phyloP scores from a whole-genome alignment of 2,113 vertebrate genomes.

The Miniopterus natalensis region DNA sequence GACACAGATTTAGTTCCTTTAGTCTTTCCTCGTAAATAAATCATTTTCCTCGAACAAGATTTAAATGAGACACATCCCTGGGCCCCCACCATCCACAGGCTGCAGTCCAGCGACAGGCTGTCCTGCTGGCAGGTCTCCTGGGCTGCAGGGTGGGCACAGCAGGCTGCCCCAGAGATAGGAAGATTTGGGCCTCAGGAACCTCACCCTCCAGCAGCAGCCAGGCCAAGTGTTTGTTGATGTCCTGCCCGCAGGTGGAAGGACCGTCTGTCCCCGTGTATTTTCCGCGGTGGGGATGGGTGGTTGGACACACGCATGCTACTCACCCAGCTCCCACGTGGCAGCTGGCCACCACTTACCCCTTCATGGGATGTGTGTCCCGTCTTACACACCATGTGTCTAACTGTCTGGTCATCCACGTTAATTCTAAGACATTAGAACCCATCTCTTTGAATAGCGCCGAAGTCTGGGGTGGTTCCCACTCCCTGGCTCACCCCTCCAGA shows the following conservation, averaged over 20 bases:
- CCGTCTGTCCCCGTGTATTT: rapidly evolving
- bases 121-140: neutral
- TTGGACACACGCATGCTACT: rapidly evolving
- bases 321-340: neutral
- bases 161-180: neutral
- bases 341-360: neutral
- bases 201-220: neutral
- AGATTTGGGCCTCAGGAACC: rapidly evolving
- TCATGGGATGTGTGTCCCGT: rapidly evolving
- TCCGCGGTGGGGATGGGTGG: rapidly evolving
- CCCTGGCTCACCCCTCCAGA: neutral
- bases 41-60: slow-evolving; percentile 69
- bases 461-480: neutral
- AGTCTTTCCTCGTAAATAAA: slow-evolving; percentile 80
- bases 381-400: neutral
- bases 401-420: neutral
- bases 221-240: neutral
- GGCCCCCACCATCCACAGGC: neutral
- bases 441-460: neutral
- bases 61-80: slow-evolving; percentile 57
- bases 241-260: neutral
- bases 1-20: slow-evolving; percentile 78
- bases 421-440: neutral
- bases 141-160: neutral
- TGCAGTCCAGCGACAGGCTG: neutral